Conservation (phyloP, 2,797 vertebrate species). For the Florisuga fusca region DNA sequence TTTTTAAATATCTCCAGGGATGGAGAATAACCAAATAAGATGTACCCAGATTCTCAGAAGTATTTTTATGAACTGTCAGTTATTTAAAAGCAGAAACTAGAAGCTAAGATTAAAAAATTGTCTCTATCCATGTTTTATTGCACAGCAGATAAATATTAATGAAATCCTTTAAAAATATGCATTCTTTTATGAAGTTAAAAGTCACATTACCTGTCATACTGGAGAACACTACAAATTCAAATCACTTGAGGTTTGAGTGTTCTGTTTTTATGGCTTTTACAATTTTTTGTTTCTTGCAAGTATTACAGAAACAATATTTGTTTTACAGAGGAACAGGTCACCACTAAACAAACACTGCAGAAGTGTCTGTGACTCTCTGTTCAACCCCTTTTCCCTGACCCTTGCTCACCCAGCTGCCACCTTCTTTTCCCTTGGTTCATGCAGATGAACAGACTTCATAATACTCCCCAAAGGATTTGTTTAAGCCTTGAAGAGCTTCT, state of each 20-base stretch:
- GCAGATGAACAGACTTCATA: not conserved
- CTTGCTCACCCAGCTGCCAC: not conserved
- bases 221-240: not conserved
- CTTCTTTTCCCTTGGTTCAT: not conserved
- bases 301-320: not conserved
- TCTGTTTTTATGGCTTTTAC: not conserved
- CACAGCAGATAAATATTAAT: not conserved
- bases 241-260: not conserved
- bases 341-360: not conserved
- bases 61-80: not conserved
- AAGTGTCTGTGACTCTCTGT: not conserved
- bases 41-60: not conserved
- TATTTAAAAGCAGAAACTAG: not conserved
- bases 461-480: not conserved
- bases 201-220: not conserved
- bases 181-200: not conserved
- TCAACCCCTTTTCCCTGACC: fast-evolving
- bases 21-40: not conserved
- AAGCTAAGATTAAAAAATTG: not conserved
- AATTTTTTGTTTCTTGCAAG: not conserved
- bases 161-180: not conserved
- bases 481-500: not conserved
- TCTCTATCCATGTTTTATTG: not conserved
- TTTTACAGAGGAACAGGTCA: not conserved
- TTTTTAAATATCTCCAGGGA: too few relatives aligned